Conservation (phyloP, 2,797 vertebrate genomes). For the Avahi laniger region DNA sequence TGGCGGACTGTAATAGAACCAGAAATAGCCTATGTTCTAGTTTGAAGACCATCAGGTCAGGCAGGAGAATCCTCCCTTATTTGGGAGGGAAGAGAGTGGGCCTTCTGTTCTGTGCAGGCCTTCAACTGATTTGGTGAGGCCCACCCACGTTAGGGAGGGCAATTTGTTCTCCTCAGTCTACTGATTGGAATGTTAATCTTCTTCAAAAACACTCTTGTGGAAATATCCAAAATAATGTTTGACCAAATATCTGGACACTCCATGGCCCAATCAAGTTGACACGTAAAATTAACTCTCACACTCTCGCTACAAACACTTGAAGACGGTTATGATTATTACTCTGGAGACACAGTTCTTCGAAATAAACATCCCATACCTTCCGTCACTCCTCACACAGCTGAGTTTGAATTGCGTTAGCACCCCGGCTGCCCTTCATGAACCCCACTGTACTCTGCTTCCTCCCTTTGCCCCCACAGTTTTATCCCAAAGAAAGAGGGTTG, state of each 20-base stretch:
- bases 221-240: not conserved
- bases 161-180: not conserved
- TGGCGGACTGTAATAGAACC: not conserved
- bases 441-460: fast-evolving
- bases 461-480: not conserved
- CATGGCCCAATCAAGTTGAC: not conserved
- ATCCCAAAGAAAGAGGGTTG: fast-evolving
- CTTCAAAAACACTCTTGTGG: not conserved
- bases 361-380: not conserved
- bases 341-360: not conserved
- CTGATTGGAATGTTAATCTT: not conserved
- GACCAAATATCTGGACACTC: not conserved
- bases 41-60: not conserved
- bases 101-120: not conserved
- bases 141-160: not conserved
- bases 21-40: not conserved
- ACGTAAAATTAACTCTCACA: not conserved
- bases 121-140: not conserved
- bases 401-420: not conserved
- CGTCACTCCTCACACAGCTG: not conserved
- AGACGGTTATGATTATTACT: not conserved
- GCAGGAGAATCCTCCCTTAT: not conserved
- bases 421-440: not conserved
- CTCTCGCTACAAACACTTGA: not conserved
- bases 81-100: not conserved